Conservation (phyloP, 2,113 vertebrate genomes). For the Okapia johnstoni region DNA sequence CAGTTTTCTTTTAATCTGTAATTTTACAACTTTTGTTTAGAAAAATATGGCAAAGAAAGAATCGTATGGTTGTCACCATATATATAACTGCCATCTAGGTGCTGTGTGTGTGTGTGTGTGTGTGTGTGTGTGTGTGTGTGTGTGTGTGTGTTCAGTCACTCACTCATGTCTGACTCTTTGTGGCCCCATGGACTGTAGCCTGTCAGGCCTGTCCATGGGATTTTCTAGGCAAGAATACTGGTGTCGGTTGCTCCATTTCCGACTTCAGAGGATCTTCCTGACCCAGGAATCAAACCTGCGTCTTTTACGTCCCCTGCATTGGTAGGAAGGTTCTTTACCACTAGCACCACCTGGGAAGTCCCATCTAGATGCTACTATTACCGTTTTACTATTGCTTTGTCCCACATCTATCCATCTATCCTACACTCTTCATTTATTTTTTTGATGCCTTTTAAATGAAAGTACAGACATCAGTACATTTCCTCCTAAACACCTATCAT, state of each 20-base stretch:
- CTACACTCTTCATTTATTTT: background rate
- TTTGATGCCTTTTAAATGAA: constrained; percentile 7
- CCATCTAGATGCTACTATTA: background rate
- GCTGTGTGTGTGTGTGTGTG: background rate
- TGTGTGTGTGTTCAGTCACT: background rate
- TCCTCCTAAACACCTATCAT: background rate
- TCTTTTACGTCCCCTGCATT: background rate
- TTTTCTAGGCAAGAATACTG: background rate
- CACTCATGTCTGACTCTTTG: background rate
- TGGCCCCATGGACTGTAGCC: background rate
- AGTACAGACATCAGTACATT: background rate
- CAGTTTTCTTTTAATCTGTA: background rate
- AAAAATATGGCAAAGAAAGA: background rate
- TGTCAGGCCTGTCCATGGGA: background rate
- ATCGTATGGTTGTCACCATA: background rate
- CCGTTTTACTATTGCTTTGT: background rate
- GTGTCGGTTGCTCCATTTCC: background rate
- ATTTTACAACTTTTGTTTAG: background rate
- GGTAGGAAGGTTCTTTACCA: background rate
- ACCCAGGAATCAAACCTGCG: background rate
- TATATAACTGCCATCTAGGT: background rate
- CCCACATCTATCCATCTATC: background rate
- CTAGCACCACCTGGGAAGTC: background rate
- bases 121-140: background rate
- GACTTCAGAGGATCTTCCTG: background rate